These are phyloP conservation scores for Rhinolophus ferrumequinum DNA, from an alignment of 2,113 vertebrate genomes.

Conservation along the genomic window DNA sequence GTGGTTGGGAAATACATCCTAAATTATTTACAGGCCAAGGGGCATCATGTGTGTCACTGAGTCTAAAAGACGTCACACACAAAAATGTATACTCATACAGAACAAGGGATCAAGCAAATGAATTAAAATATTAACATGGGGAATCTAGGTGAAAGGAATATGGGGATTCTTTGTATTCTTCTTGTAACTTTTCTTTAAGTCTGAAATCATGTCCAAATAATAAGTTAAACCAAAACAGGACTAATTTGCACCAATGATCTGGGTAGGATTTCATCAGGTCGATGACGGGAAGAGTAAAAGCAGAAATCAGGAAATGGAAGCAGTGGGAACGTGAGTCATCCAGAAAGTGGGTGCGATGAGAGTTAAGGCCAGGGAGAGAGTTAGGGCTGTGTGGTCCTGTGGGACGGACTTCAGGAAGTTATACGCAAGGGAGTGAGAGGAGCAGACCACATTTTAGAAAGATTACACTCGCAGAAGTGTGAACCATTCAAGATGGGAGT, in stretches of 20 bases:
- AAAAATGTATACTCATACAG: background rate
- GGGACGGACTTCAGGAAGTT: background rate
- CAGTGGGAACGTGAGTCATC: background rate
- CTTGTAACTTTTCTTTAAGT: background rate
- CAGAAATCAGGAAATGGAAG: background rate
- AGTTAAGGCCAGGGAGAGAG: background rate
- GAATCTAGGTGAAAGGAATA: background rate
- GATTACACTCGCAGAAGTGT: background rate
- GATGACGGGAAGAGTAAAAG: background rate
- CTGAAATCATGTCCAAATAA: background rate
- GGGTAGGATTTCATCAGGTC: background rate
- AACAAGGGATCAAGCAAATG: background rate
- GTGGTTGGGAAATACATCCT: background rate
- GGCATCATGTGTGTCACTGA: background rate
- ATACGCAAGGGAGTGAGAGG: background rate
- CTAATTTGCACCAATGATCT: background rate
- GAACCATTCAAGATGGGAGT: background rate
- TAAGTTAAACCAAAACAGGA: background rate
- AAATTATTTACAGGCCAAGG: background rate
- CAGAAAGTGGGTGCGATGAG: background rate
- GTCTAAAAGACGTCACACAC: background rate
- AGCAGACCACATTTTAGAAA: background rate
- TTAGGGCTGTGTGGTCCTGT: fast-evolving
- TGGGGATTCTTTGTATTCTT: background rate
- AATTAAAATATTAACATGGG: background rate